A percentile compares a stretch with the other conserved stretches of the same genome.
Evolutionary conservation across 1,140 invertebrate genomes (phyloP).

Genomic region (Drosophila mayri): DNA sequence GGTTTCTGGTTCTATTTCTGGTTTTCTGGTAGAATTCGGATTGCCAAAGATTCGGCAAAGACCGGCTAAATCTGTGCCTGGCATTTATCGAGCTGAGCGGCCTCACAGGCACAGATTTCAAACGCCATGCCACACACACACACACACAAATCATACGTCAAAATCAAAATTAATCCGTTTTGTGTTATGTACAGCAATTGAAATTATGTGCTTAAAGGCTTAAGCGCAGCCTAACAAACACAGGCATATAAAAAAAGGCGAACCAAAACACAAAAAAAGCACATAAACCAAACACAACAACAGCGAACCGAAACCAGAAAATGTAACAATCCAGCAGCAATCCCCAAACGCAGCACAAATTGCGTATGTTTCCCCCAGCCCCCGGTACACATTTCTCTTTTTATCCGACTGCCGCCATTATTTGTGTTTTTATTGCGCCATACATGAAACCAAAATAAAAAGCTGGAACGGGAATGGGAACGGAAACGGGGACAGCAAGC

Average conservation of each 20-base stretch:
- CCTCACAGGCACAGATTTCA: conserved; percentile 20
- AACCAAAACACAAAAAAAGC: conserved; percentile 17
- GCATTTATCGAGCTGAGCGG: conserved; percentile 29
- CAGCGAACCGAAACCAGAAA: conserved; percentile 39
- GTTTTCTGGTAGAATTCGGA: conserved; percentile 1
- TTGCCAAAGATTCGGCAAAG: conserved; percentile 10
- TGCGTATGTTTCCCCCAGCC: conserved; percentile 57
- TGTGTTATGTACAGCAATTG: conserved; percentile 80
- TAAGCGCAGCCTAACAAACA: conserved; percentile 68
- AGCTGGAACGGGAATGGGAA: conserved; percentile 2
- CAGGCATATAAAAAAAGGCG: conserved; percentile 59
- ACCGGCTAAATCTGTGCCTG: conserved; percentile 25
- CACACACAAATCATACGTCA: conserved; percentile 68
- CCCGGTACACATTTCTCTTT: conserved; percentile 42
- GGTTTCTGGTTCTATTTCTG: conserved; percentile 20
- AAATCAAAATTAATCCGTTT: conserved; percentile 81
- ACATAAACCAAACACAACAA: conserved; percentile 44
- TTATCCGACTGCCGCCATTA: conserved; percentile 66
- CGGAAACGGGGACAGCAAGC: neutral
- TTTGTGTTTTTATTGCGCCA: conserved; percentile 78
- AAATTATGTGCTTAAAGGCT: conserved; percentile 82
- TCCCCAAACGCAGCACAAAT: conserved; percentile 71
- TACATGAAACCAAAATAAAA: conserved; percentile 75
- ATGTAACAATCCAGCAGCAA: conserved; percentile 56
- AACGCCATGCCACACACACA: conserved; percentile 4